Percentiles rank a stretch among this genome's conserved stretches.
Evolutionary conservation across 2,888 invertebrate species (phyloP).

Genomic region (Drosophila yooni): DNA sequence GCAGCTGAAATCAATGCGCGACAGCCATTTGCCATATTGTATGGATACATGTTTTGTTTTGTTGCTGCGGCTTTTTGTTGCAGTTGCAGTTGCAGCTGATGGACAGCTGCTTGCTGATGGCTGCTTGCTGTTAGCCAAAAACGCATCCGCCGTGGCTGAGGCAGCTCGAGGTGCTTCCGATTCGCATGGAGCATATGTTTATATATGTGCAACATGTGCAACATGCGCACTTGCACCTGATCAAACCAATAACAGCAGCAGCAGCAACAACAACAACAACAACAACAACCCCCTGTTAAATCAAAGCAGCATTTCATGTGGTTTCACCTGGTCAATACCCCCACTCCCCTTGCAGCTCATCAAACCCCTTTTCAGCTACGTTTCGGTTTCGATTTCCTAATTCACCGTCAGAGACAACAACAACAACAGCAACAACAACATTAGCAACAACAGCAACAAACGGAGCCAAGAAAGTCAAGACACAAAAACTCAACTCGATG

Average conservation of each 20-base stretch:
- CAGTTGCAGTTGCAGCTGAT: conserved; percentile 28
- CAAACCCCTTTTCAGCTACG: conserved; percentile 30
- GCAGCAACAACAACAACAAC: background rate
- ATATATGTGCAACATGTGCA: conserved; percentile 29
- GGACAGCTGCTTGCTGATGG: conserved; percentile 42
- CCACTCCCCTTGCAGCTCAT: background rate
- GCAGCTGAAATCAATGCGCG: conserved; percentile 79
- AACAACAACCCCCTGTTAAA: conserved; percentile 3
- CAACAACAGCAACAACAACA: background rate
- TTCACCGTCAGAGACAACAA: conserved; percentile 56
- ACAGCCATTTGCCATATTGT: conserved; percentile 36
- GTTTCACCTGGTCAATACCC: conserved; percentile 38
- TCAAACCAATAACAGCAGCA: conserved; percentile 15
- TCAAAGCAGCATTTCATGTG: conserved; percentile 29
- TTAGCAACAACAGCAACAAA: conserved; percentile 1
- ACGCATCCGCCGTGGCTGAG: conserved; percentile 72
- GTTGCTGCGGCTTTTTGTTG: conserved; percentile 26
- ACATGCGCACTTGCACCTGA: conserved; percentile 70
- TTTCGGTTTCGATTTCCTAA: conserved; percentile 77
- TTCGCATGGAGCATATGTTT: conserved; percentile 19
- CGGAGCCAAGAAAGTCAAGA: conserved; percentile 61
- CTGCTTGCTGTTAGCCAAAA: conserved; percentile 21
- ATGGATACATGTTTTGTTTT: background rate
- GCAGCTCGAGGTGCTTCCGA: conserved; percentile 56
- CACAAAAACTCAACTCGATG: conserved; percentile 46